Evolutionary conservation across 2,888 invertebrate species (phyloP), one percentile per base, ranked within the genome.

Genomic region (Cataglyphis livida): DNA sequence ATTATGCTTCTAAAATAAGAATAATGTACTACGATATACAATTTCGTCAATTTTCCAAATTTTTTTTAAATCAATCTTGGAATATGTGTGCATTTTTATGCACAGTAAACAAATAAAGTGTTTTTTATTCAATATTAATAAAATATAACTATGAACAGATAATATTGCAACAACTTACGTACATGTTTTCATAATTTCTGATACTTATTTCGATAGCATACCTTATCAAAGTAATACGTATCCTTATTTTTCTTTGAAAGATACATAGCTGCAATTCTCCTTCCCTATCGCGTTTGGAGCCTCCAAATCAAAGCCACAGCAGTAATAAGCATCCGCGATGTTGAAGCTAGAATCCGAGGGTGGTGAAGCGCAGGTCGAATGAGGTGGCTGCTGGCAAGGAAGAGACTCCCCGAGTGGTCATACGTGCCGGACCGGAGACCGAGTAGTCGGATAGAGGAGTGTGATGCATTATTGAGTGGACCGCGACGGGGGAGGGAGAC

Each of bases 391-490:
- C 88, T 84, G 89, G 90, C 89, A 90, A 92, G 91, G 87, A 90
- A 88, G 90, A 86, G 87, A 87, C 86, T 88, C 57, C 74, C 86
- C 85, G 90, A 90, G 90, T 88, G 92, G 90, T 92, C 91, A 92
- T 92, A 91, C 90, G 90, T 90, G 90, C 83, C 79, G 88, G 88
- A 88, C 87, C 70, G 87, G 91, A 91, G 91, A 91, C 87, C 85
- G 90, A 86, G 86, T 81, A 84, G 82, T 84, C 86, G 90, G 89
- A 90, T 89, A 91, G 91, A 88, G 92, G 89, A 89, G 92, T 91
- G 91, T 92, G 93, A 93, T 94, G 94, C 94, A 94, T 94, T 94
- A 94, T 94, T 94, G 94, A 94, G 94, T 94, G 93, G 92, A 91
- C 91, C 85, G 92, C 91, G 91, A 89, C 89, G 88, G 66, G 57